Base-by-base conservation (phyloP, 2,113 vertebrate genomes). In the Balaenoptera acutorostrata region DNA sequence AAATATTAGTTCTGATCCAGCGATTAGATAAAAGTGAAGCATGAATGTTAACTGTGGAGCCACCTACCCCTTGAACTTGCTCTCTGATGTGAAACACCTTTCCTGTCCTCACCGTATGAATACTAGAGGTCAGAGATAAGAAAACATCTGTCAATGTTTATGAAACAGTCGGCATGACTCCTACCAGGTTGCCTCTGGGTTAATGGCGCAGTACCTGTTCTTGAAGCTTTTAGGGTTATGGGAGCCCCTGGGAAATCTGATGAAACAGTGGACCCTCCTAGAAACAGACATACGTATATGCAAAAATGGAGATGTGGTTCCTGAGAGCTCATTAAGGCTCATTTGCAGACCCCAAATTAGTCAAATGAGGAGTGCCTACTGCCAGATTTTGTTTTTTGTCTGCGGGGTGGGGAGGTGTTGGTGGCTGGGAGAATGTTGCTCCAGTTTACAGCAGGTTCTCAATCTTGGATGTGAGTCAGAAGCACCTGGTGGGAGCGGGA, bases 41-140 rank as follows among this genome's bases (percentile, higher is more conserved):
- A 10, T 4, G 41, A 69, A 15, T 4, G 17, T 41, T 25, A 69
- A 64, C 12, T 0, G 8, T 8, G 68, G 63, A 55, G 15, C 5
- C 29, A 97, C 97, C 0, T 98, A 98, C 97, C 96, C 95, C 91
- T 41, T 3, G 3, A 27, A 10, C 3, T 39, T 13, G 3, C 2
- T 41, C 41, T 2, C 0, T 0, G 0, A 1, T 0, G 3, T 4
- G 17, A 25, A 96, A 89, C 57, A 94, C 12, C n/a, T 97, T 98
- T 72, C 93, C 95, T 2, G 97, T 97, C 86, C 95, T 96, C 71
- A 97, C 81, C 0, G 0, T 77, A 5, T 2, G 77, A 6, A 0
- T 0, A 12, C 97, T 98, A 71, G 78, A 96, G 41, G 61, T 31
- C 66, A 89, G 17, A 0, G 13, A 94, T 46, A 69, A 78, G 78